phyloP scores from a whole-genome alignment of 2,888 invertebrate species.

The Cephus nigrinus region DNA sequence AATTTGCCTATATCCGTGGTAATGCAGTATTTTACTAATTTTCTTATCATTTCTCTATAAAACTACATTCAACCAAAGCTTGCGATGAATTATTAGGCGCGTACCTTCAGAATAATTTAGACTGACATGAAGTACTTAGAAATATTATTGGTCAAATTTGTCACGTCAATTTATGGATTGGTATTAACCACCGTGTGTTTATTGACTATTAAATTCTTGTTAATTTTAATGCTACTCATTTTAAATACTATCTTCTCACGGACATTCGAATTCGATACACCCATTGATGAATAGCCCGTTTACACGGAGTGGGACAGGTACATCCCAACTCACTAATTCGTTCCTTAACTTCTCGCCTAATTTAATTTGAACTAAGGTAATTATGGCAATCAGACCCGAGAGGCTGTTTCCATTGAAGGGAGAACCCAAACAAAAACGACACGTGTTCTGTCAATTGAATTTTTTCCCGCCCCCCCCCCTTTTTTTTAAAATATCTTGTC shows the following conservation, averaged over 20 bases:
- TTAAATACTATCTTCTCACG: not conserved
- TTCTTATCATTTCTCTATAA: not conserved
- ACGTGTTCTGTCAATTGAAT: slow-evolving; percentile 38
- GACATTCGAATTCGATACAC: not conserved
- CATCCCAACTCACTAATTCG: slow-evolving; percentile 47
- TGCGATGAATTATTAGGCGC: not conserved
- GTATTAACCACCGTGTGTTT: not conserved
- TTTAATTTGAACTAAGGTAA: slow-evolving; percentile 54
- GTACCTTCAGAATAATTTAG: not conserved
- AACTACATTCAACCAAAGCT: not conserved
- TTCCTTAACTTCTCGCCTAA: slow-evolving; percentile 53
- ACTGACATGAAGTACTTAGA: not conserved
- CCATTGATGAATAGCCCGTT: not conserved
- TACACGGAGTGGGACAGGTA: not conserved
- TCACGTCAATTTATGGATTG: not conserved
- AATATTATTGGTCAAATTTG: not conserved
- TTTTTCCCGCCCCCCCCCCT: not conserved
- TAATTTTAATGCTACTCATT: not conserved
- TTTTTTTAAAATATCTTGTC: not conserved
- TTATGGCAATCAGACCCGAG: slow-evolving; percentile 54
- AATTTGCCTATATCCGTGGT: not conserved
- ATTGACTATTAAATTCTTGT: not conserved
- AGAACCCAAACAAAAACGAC: slow-evolving; percentile 32
- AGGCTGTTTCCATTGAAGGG: slow-evolving; percentile 41
- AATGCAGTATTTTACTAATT: not conserved